Percentiles rank a stretch among this genome's conserved stretches.
Conservation (phyloP, 92 coral and sea anemone species). For the Parazoanthus atlanticus region DNA sequence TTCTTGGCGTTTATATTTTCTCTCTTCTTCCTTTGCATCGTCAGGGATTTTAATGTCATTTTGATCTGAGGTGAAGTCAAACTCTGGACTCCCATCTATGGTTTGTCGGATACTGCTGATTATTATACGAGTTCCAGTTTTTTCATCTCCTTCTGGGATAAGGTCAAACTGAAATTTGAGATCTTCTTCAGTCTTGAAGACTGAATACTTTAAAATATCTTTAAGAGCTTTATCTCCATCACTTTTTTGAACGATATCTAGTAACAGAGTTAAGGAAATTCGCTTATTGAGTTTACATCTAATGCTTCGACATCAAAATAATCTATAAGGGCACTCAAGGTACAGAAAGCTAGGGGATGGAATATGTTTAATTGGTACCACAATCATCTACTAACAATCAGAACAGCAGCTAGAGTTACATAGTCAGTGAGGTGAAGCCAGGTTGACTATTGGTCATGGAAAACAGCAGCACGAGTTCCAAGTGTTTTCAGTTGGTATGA, state of each 20-base stretch:
- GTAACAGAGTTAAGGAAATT: not conserved
- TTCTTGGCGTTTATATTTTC: constrained; percentile 74
- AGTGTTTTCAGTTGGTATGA: no score
- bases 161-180: constrained; percentile 71
- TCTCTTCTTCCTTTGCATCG: constrained; percentile 75
- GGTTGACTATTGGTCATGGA: no score
- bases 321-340: not conserved
- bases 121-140: constrained; percentile 86
- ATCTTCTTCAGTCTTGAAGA: constrained; percentile 70
- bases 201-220: constrained; percentile 75
- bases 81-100: constrained; percentile 87
- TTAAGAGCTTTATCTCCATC: constrained; percentile 81
- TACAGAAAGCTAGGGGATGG: no score
- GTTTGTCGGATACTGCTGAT: constrained; percentile 80
- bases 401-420: no score
- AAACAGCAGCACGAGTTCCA: no score
- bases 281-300: not conserved
- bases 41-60: constrained; percentile 87
- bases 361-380: no score
- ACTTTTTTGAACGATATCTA: constrained; percentile 68
- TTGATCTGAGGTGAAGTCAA: constrained; percentile 68
- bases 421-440: no score
- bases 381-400: no score
- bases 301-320: not conserved
- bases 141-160: constrained; percentile 49